phyloP scores from a whole-genome alignment of 2,113 vertebrate genomes.

The Perca schrenkii region DNA sequence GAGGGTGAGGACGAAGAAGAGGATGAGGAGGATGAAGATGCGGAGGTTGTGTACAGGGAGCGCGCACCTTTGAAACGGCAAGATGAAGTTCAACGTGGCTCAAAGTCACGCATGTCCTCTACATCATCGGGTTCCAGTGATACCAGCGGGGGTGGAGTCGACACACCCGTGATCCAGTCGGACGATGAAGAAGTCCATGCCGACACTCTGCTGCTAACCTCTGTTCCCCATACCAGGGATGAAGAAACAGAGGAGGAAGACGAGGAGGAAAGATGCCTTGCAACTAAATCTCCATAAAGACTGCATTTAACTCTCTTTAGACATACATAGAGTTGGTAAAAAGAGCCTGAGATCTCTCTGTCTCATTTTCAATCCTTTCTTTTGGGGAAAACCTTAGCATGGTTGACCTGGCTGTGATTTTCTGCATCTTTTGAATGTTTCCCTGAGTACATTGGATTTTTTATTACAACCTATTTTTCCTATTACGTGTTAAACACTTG shows the following conservation, averaged over 20 bases:
- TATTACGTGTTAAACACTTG: neutral
- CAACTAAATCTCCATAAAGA: slow-evolving; percentile 49
- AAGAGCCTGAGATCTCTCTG: neutral
- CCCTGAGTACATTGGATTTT: neutral
- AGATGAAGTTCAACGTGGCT: slow-evolving; percentile 64
- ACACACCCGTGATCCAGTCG: slow-evolving; percentile 91
- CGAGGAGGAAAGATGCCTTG: slow-evolving; percentile 60
- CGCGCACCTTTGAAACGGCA: slow-evolving; percentile 79
- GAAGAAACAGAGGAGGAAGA: slow-evolving; percentile 80
- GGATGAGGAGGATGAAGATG: slow-evolving; percentile 69
- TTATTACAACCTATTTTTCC: slow-evolving; percentile 1
- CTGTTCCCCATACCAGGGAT: slow-evolving; percentile 68
- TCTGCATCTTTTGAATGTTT: slow-evolving; percentile 17
- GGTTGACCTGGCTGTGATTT: slow-evolving; percentile 40
- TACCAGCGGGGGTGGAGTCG: slow-evolving; percentile 84
- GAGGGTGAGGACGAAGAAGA: slow-evolving; percentile 65
- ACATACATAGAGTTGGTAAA: neutral
- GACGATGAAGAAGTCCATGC: slow-evolving; percentile 90
- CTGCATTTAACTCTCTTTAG: slow-evolving; percentile 10
- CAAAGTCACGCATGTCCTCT: slow-evolving; percentile 88
- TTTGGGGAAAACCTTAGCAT: slow-evolving; percentile 39
- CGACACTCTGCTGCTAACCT: slow-evolving; percentile 82
- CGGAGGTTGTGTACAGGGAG: slow-evolving; percentile 80
- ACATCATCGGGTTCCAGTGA: slow-evolving; percentile 89
- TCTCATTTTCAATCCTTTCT: slow-evolving; percentile 10